phyloP scores from a whole-genome alignment of 2,888 invertebrate species.

The Clanis bilineata region DNA sequence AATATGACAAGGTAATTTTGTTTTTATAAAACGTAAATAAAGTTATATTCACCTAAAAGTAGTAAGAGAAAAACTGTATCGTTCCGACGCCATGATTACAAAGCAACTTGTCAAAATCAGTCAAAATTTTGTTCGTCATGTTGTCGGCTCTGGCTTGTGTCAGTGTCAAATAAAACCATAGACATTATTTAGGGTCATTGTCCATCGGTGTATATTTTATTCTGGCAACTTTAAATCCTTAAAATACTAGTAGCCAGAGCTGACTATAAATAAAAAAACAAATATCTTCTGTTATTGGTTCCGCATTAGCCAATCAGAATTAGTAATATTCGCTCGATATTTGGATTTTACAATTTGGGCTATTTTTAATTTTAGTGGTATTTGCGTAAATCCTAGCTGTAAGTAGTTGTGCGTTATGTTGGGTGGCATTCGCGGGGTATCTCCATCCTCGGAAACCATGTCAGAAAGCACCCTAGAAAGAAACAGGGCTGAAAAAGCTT shows the following conservation, averaged over 20 bases:
- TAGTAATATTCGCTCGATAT: constrained; percentile 62
- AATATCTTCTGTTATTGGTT: constrained; percentile 12
- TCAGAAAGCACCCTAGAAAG: constrained; percentile 67
- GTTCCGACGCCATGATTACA: constrained; percentile 95
- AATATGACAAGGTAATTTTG: neutral
- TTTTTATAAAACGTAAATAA: constrained; percentile 39
- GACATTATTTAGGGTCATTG: neutral
- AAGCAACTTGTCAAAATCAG: constrained; percentile 71
- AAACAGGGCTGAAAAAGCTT: constrained; percentile 68
- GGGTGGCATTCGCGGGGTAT: constrained; percentile 59
- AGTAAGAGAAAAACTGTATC: constrained; percentile 97
- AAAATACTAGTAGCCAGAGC: constrained; percentile 14
- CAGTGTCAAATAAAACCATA: neutral
- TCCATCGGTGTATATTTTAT: neutral
- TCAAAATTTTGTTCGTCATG: constrained; percentile 52
- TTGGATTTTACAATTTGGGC: constrained; percentile 55
- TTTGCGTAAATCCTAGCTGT: constrained; percentile 31
- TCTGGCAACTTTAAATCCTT: neutral
- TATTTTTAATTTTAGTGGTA: constrained; percentile 61
- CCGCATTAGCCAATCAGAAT: constrained; percentile 45
- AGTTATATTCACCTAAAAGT: constrained; percentile 82
- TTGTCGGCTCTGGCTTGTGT: constrained; percentile 33
- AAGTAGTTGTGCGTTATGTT: constrained; percentile 49
- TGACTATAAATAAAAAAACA: neutral
- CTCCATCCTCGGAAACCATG: constrained; percentile 69